Conservation (phyloP, 1,140 invertebrate genomes). For the Oryzaephilus surinamensis region DNA sequence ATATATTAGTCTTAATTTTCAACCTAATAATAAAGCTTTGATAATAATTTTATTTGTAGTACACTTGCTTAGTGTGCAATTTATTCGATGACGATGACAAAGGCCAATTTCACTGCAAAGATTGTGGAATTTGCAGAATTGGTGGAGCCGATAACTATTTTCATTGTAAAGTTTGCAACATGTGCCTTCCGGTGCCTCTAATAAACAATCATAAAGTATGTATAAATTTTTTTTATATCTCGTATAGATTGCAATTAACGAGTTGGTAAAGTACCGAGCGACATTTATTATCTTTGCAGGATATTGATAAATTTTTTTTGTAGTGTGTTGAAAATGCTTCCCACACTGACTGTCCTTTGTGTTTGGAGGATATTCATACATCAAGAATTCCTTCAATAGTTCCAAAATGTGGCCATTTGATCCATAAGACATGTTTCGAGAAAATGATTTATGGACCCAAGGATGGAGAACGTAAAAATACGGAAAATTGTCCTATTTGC, state of each 20-base stretch:
- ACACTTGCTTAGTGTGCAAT: constrained; percentile 76
- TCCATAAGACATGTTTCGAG: constrained; percentile 73
- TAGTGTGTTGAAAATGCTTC: constrained; percentile 84
- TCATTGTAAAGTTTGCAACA: constrained; percentile 77
- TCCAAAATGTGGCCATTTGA: constrained; percentile 72
- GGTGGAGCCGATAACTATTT: constrained; percentile 78
- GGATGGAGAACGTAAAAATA: too few species aligned
- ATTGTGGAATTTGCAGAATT: constrained; percentile 79
- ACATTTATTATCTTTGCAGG: not conserved
- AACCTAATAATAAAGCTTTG: not conserved
- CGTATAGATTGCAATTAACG: too few species aligned
- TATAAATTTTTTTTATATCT: too few species aligned
- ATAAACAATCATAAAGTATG: constrained; percentile 70
- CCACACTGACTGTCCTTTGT: constrained; percentile 75
- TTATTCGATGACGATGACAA: constrained; percentile 82
- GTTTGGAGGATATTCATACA: constrained; percentile 80
- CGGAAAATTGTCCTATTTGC: constrained; percentile 80
- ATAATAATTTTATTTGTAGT: constrained; percentile 49
- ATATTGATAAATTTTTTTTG: too few species aligned
- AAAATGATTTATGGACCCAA: constrained; percentile 64
- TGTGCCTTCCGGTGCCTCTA: constrained; percentile 70
- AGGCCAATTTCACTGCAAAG: constrained; percentile 79
- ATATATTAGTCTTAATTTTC: too few species aligned
- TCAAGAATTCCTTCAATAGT: constrained; percentile 77
- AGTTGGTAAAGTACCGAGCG: too few species aligned